These are phyloP conservation scores for Drosophila bocki DNA, from an alignment of 1,140 invertebrate genomes.

Conservation along the genomic window DNA sequence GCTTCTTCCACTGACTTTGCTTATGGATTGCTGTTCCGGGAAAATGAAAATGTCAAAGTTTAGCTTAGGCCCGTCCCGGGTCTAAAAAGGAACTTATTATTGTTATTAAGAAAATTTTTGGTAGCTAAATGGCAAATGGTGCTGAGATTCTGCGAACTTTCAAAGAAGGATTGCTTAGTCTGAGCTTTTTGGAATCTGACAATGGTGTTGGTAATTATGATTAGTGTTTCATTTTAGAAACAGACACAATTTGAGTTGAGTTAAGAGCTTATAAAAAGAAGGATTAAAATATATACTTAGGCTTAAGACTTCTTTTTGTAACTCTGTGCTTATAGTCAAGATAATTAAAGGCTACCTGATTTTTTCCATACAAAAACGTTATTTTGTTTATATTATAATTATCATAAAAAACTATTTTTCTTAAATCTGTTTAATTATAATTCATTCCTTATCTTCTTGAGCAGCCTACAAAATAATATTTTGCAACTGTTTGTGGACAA, in stretches of 20 bases:
- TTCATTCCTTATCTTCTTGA: too few relatives aligned
- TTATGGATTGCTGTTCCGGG: constrained; percentile 41
- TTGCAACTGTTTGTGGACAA: constrained; percentile 13
- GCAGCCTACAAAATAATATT: not conserved
- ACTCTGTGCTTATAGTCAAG: not conserved
- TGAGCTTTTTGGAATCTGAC: not conserved
- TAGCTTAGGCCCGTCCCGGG: constrained; percentile 30
- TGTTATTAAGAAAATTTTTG: constrained; percentile 28
- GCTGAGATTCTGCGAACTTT: constrained; percentile 2
- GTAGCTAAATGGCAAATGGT: constrained; percentile 26
- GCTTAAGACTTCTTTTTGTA: not conserved
- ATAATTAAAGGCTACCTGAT: not conserved
- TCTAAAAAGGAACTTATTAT: constrained; percentile 22
- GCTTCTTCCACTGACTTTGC: constrained; percentile 44
- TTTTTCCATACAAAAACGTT: not conserved
- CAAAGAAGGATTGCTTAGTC: constrained; percentile 2
- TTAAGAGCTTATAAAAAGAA: not conserved
- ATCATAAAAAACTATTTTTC: not conserved
- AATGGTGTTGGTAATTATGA: constrained; percentile 11
- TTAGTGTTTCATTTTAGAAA: not conserved
- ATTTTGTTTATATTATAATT: not conserved
- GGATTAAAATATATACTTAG: not conserved
- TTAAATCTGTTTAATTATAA: too few relatives aligned
- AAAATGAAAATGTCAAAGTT: constrained; percentile 76
- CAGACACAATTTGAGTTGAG: not conserved